A percentile compares a stretch with the other conserved stretches of the same genome.
phyloP scores from a whole-genome alignment of 2,113 vertebrate species.

The Lynx canadensis region DNA sequence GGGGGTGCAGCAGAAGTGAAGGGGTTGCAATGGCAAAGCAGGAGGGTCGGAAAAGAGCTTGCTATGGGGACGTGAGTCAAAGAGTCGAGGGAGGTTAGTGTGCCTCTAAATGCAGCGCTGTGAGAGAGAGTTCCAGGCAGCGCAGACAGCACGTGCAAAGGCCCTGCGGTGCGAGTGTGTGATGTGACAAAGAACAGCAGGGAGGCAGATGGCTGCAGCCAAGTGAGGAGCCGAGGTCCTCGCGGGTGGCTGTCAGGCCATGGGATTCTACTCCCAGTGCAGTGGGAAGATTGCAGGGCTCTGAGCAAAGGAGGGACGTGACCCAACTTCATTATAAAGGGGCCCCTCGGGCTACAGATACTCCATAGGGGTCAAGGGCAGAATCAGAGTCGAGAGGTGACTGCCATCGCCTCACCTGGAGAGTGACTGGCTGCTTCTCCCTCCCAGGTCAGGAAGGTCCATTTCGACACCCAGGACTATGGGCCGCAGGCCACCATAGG shows the following conservation, averaged over 20 bases:
- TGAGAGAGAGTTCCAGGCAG: no score
- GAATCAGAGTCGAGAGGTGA: background rate
- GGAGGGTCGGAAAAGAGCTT: background rate
- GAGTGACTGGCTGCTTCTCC: background rate
- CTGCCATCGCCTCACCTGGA: background rate
- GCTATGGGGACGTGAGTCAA: background rate
- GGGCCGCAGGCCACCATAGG: slow-evolving; percentile 68
- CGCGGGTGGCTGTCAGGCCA: fast-evolving
- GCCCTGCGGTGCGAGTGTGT: background rate
- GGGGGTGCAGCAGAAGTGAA: background rate
- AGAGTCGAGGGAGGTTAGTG: background rate
- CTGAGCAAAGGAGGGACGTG: background rate
- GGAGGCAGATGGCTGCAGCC: background rate
- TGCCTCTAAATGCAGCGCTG: background rate
- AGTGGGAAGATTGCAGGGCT: background rate
- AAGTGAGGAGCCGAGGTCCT: background rate
- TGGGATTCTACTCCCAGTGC: background rate
- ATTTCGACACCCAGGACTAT: slow-evolving; percentile 81
- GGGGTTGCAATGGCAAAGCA: background rate
- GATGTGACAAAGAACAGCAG: background rate
- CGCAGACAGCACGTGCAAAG: background rate
- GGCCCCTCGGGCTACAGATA: background rate
- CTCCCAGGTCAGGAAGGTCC: slow-evolving; percentile 80
- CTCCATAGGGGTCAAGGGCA: background rate
- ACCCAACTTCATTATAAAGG: fast-evolving